Conservation (phyloP, 2,113 vertebrate species). For the Triplophysa tibetana region DNA sequence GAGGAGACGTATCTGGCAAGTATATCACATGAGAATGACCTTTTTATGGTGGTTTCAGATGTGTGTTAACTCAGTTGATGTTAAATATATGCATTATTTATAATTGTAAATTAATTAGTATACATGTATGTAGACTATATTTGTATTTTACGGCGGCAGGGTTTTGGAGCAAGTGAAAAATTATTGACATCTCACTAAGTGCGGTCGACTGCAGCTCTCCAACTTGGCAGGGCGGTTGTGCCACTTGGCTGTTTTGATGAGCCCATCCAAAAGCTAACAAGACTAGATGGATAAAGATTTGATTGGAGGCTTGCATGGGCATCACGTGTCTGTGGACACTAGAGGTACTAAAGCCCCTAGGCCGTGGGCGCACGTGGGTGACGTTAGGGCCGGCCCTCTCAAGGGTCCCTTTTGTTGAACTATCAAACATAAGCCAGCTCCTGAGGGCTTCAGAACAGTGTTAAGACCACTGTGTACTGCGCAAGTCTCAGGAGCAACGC, state of each 20-base stretch:
- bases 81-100: no score
- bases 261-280: constrained; percentile 68
- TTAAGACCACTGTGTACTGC: constrained; percentile 38
- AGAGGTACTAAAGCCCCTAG: constrained; percentile 78
- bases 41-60: neutral
- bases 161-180: neutral
- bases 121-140: neutral
- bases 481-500: constrained; percentile 17
- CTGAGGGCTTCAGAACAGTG: constrained; percentile 80
- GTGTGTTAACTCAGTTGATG: no score
- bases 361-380: constrained; percentile 88
- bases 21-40: neutral
- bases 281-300: constrained; percentile 69
- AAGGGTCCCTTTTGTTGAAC: constrained; percentile 94
- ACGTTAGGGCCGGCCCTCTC: constrained; percentile 94
- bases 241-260: constrained; percentile 54
- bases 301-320: constrained; percentile 77
- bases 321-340: constrained; percentile 89
- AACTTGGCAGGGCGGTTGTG: constrained; percentile 6
- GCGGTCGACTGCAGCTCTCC: neutral
- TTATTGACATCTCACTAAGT: constrained; percentile 6
- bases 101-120: no score
- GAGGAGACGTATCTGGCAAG: no score
- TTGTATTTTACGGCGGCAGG: neutral
- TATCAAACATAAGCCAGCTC: constrained; percentile 89